Conservation (phyloP, 2,113 vertebrate species). For the Triplophysa tibetana region DNA sequence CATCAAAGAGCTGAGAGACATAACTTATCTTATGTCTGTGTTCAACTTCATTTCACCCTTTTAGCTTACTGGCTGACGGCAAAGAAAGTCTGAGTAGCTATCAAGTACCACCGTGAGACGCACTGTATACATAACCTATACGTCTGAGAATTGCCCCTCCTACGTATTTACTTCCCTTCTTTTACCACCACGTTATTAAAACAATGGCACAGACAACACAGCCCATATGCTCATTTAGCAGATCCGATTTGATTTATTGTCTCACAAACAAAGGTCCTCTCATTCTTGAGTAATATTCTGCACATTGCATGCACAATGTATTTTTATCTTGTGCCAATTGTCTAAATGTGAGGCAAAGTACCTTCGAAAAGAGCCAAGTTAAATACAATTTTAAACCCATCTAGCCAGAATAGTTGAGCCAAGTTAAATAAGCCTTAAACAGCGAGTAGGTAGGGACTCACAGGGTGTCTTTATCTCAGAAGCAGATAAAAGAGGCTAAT, state of each 20-base stretch:
- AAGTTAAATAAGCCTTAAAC: constrained; percentile 39
- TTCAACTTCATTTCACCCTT: constrained; percentile 8
- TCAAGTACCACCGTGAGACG: constrained; percentile 29
- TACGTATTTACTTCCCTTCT: constrained; percentile 12
- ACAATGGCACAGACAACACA: constrained; percentile 21
- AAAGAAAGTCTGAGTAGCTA: constrained; percentile 3
- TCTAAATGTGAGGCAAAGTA: not conserved
- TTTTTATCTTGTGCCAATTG: constrained; percentile 34
- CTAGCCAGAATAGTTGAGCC: constrained; percentile 16
- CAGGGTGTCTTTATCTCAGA: constrained; percentile 16
- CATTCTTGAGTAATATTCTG: constrained; percentile 36
- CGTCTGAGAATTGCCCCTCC: constrained; percentile 3
- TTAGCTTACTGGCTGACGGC: not conserved
- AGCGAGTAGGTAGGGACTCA: not conserved
- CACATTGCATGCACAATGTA: not conserved
- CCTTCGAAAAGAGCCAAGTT: constrained; percentile 30
- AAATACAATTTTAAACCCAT: constrained; percentile 26
- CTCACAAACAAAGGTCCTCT: constrained; percentile 31
- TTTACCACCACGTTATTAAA: constrained; percentile 17
- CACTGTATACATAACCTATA: not conserved
- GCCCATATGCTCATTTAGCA: not conserved
- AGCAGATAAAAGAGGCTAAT: constrained; percentile 35
- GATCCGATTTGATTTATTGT: constrained; percentile 6
- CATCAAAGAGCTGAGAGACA: not conserved
- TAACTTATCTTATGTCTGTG: not conserved